phyloP scores from a whole-genome alignment of 2,113 vertebrate species.

The Kryptolebias marmoratus region DNA sequence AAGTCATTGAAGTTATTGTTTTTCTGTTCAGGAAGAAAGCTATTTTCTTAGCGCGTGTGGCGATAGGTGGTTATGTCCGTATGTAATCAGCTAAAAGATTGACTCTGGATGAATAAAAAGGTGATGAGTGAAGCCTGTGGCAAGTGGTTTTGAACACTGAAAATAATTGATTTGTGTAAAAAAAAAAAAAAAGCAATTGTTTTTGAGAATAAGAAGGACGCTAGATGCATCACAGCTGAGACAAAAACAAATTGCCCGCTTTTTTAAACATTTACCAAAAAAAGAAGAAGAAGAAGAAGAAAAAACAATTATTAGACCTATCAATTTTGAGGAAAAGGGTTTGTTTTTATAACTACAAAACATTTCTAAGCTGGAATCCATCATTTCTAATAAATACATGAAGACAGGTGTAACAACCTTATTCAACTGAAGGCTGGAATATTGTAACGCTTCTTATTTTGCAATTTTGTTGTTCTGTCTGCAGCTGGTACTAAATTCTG shows the following conservation, averaged over 20 bases:
- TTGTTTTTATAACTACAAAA: too few relatives aligned
- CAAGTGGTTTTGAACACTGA: conserved; percentile 44
- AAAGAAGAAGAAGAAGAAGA: too few relatives aligned
- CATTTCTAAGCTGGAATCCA: too few relatives aligned
- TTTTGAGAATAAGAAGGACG: conserved; percentile 42
- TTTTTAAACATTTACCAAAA: not conserved
- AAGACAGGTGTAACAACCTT: too few relatives aligned
- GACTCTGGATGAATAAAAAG: conserved; percentile 52
- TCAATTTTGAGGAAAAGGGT: too few relatives aligned
- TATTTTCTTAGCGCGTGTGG: conserved; percentile 31
- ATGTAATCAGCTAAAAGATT: conserved; percentile 59
- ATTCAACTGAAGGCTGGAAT: too few relatives aligned
- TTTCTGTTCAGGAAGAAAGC: conserved; percentile 54
- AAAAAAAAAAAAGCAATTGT: conserved; percentile 69
- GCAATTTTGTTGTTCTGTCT: too few relatives aligned
- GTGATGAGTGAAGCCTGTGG: conserved; percentile 54
- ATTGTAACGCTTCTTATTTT: too few relatives aligned
- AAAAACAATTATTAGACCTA: too few relatives aligned
- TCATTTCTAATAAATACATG: too few relatives aligned
- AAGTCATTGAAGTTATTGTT: conserved; percentile 62
- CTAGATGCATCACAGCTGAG: conserved; percentile 24
- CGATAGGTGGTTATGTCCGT: conserved; percentile 51
- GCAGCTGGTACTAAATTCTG: too few relatives aligned
- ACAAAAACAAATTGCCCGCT: conserved; percentile 21
- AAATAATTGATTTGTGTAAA: conserved; percentile 75